Base-by-base conservation (phyloP, 2,888 invertebrate genomes). In the Gari tellinella region DNA sequence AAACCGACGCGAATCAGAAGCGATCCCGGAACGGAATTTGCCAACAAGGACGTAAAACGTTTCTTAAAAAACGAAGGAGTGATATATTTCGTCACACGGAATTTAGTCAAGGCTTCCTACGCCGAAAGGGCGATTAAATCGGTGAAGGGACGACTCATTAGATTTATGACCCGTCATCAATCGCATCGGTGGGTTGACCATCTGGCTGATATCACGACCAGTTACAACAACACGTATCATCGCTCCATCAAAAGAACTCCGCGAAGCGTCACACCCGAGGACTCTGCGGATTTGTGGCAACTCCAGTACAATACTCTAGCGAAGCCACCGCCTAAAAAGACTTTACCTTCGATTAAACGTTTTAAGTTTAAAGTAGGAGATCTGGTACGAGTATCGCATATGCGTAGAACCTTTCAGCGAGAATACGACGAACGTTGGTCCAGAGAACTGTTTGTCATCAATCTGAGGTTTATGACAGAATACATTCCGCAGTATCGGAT, bases 181-280 rank as follows among this genome's bases (percentile, higher is more conserved):
- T 49, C 57, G 17, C 60, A 72, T 40, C 60, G 62, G 5, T 77
- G 65, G 62, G 40, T 77, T 19, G 66, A 77, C 38, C 17, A 60
- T 21, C 52, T 70, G 0, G 17, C 56, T 15, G 55, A 69, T 25
- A 60, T 70, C 14, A 66, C 67, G 12, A 49, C 52, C 14, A 74
- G 64, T 23, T 78, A 78, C 23, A 78, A 78, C 48, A 55, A 52
- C 10, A 69, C 66, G 0, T 73, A 69, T 23, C 65, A 78, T 53
- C 60, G 77, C 31, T 58, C 48, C 49, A 73, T 73, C 19, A 70
- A 73, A 41, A 46, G 52, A 40, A 40, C 70, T 15, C 78, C 78
- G 17, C 7, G 19, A 26, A 61, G 64, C 38, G 68, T 79, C 12
- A 68, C 49, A 37, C 19, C 40, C n/a, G 26, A 61, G 14, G 62